phyloP scores from a whole-genome alignment of 2,888 invertebrate species.

The Microchrysa polita region DNA sequence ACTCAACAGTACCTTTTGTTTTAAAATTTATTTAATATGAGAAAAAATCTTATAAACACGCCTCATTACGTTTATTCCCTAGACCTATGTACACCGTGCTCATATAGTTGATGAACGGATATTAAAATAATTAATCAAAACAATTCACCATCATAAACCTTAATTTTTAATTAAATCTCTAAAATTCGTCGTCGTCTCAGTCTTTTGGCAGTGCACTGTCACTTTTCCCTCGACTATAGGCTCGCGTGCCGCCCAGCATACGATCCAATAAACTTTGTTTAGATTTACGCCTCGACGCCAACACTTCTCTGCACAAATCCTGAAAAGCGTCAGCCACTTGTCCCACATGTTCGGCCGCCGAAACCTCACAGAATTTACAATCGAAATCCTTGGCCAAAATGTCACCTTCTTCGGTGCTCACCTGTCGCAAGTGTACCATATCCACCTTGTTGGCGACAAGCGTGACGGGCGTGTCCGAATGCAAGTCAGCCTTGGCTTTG shows the following conservation, averaged over 20 bases:
- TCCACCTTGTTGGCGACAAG: conserved; percentile 91
- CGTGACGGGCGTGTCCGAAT: conserved; percentile 80
- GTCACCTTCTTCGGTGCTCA: conserved; percentile 88
- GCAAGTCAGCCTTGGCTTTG: conserved; percentile 75
- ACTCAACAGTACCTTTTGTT: no score
- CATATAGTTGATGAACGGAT: not conserved
- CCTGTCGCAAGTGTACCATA: conserved; percentile 89
- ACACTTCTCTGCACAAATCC: conserved; percentile 84
- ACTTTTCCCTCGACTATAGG: conserved; percentile 87
- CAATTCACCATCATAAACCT: not conserved
- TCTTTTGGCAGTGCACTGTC: conserved; percentile 89
- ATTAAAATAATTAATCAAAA: not conserved
- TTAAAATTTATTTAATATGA: not conserved
- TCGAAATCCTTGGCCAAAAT: conserved; percentile 88
- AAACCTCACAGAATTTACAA: conserved; percentile 87
- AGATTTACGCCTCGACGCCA: conserved; percentile 80
- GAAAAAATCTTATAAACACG: not conserved
- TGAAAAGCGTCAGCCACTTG: conserved; percentile 87
- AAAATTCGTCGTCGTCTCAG: conserved; percentile 60
- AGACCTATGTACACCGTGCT: not conserved
- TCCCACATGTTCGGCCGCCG: conserved; percentile 87
- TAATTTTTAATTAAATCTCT: conserved; percentile 23
- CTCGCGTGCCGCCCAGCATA: conserved; percentile 80
- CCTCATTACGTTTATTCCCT: not conserved
- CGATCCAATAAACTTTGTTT: conserved; percentile 86